Base-by-base conservation (phyloP, 2,113 vertebrate species). In the Oncorhynchus nerka region DNA sequence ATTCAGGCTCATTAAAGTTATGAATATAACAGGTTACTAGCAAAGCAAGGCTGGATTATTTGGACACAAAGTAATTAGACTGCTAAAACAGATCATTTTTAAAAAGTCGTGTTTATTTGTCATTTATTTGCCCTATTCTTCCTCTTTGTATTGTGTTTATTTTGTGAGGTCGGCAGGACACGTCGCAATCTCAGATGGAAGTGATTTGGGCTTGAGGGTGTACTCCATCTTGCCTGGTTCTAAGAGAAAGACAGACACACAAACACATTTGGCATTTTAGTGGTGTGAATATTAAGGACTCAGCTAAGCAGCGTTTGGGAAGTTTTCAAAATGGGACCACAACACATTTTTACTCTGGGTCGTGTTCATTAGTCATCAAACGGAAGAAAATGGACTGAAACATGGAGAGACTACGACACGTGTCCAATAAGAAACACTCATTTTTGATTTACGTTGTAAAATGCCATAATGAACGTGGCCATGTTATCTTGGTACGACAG, bases 181-280 rank as follows among this genome's bases (percentile, higher is more conserved):
- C 83, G 78, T 76, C 0, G 39, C 6, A 26, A 94, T 94, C 85
- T 94, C 92, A 48, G 93, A 94, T 61, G 92, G 91, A 73, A 93
- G 89, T 0, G 3, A 73, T 73, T 83, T 88, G 7, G 83, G 0
- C 16, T 2, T 80, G 0, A 89, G 2, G 0, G 0, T 86, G 76
- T 93, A 92, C 4, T 70, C 83, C 5, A 81, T 0, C 65, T 6
- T 80, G 12, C 86, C 71, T 19, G 91, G 91, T 79, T 93, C 93
- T 93, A 68, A 20, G 82, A 79, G 68, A 19, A 80, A 77, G 11
- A 68, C 11, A 67, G 9, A 28, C n/a, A 67, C 19, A 22, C 59
- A 62, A 57, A 20, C 55, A 20, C 55, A 57, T 57, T 57, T 15
- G 20, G 6, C 20, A 57, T 45, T 45, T 45, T 45, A 45, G 39